Percentiles rank a stretch among this genome's conserved stretches.
Evolutionary conservation across 2,113 vertebrate species (phyloP).

Genomic region (Pogona vitticeps): DNA sequence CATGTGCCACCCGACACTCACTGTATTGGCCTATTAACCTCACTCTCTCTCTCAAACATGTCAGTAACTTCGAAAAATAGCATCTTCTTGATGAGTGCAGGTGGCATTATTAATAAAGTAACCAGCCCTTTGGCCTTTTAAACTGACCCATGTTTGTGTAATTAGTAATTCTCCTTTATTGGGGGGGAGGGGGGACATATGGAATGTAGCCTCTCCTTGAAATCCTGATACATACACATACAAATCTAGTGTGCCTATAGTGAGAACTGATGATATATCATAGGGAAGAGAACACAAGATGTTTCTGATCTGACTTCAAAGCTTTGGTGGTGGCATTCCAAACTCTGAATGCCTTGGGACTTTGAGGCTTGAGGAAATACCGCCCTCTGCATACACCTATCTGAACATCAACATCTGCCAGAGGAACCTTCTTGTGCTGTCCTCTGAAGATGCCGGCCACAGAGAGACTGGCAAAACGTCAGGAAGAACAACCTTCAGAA

Average conservation of each 20-base stretch:
- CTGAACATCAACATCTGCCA: no score
- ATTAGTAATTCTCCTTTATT: slow-evolving; percentile 32
- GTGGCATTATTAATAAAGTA: slow-evolving; percentile 55
- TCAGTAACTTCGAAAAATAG: slow-evolving; percentile 27
- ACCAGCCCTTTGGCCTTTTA: slow-evolving; percentile 31
- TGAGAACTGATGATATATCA: not conserved
- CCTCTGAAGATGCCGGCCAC: no score
- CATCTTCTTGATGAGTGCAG: slow-evolving; percentile 41
- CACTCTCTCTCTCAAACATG: slow-evolving; percentile 3
- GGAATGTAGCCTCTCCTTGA: not conserved
- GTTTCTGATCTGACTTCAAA: not conserved
- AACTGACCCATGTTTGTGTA: slow-evolving; percentile 20
- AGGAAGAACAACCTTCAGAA: no score
- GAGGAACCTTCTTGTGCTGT: no score
- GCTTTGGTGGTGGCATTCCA: not conserved
- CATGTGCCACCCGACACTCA: not conserved
- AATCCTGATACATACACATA: not conserved
- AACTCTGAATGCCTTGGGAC: not conserved
- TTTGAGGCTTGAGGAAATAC: not conserved
- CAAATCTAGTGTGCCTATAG: not conserved
- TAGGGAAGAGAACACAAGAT: not conserved
- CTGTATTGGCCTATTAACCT: slow-evolving; percentile 32
- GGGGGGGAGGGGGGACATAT: not conserved
- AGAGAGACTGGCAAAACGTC: no score
- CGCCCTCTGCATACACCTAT: not conserved